Base-by-base conservation (phyloP, 2,797 vertebrate species). In the Periophthalmus magnuspinnatus region DNA sequence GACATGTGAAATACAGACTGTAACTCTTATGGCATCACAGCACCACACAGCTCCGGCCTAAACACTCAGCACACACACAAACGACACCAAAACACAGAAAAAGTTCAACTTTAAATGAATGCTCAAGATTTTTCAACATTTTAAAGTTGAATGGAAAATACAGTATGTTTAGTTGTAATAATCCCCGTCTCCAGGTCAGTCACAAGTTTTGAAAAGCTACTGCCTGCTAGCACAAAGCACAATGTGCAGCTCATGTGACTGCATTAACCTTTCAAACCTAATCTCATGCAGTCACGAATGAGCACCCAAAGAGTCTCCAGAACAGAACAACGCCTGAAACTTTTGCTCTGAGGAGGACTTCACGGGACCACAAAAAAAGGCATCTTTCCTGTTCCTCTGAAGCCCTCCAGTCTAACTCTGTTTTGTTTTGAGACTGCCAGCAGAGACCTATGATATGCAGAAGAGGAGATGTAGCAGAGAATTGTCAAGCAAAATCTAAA, bases 201-300 rank as follows among this genome's bases (percentile, higher is more conserved):
- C 91, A 92, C 90, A 91, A 88, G 78, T 76, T 76, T 79, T 83
- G 77, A 79, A 61, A 74, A 68, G 72, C 79, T 82, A 67, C 81
- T 89, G 82, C 88, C 81, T 85, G 78, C 86, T 82, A 84, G 86
- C 82, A 90, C 83, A 82, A 81, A 87, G 85, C 87, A 84, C 85
- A 91, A 81, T 68, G 86, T 91, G 91, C 83, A 84, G 76, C 84
- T 84, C 92, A 93, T 93, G 91, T 93, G 91, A 93, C 84, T 79
- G 86, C 75, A 90, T 88, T 90, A 91, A 89, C 88, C 88, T 88
- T 84, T 84, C 77, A 75, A 71, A 77, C 81, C 66, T 90, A 92
- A 92, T 91, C 89, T 88, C 80, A 65, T 65, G 74, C 77, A 89
- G 86, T 87, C 91, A 86, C 71, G 64, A 87, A 87, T 80, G 65